phyloP scores from a whole-genome alignment of 2,113 vertebrate species.

The Pardalotus punctatus region DNA sequence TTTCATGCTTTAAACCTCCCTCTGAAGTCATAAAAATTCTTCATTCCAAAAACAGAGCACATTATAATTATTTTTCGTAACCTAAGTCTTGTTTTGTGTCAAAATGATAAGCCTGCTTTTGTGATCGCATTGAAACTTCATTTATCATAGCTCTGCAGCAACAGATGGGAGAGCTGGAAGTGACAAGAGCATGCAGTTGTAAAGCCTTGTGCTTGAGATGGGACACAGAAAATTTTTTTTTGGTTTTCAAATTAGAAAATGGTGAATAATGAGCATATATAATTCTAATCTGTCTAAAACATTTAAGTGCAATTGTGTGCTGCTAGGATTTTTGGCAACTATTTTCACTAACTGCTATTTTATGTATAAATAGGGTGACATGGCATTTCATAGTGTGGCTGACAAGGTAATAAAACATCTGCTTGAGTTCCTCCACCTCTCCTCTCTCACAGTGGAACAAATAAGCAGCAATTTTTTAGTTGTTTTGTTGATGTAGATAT shows the following conservation, averaged over 20 bases:
- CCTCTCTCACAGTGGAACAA: neutral
- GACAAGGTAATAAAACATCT: neutral
- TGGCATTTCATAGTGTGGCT: neutral
- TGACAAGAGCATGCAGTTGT: neutral
- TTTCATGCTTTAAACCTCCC: neutral
- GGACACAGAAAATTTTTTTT: neutral
- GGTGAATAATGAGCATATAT: neutral
- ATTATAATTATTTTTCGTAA: slow-evolving; percentile 14
- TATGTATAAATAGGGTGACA: neutral
- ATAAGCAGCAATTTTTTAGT: neutral
- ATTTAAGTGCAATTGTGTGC: neutral
- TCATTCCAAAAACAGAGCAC: neutral
- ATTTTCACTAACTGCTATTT: neutral
- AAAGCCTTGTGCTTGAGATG: neutral
- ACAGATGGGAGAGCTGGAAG: slow-evolving; percentile 20
- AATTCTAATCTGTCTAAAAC: neutral
- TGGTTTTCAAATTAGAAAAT: neutral
- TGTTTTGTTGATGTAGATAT: neutral
- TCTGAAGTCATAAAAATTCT: neutral
- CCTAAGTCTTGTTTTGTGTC: slow-evolving; percentile 15
- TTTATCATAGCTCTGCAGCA: slow-evolving; percentile 7
- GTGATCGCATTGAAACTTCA: slow-evolving; percentile 14
- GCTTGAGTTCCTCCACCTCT: neutral
- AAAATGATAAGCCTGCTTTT: slow-evolving; percentile 8
- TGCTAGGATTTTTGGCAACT: neutral